Conservation (phyloP, 2,113 vertebrate genomes). For the Rhabdornis inornatus region DNA sequence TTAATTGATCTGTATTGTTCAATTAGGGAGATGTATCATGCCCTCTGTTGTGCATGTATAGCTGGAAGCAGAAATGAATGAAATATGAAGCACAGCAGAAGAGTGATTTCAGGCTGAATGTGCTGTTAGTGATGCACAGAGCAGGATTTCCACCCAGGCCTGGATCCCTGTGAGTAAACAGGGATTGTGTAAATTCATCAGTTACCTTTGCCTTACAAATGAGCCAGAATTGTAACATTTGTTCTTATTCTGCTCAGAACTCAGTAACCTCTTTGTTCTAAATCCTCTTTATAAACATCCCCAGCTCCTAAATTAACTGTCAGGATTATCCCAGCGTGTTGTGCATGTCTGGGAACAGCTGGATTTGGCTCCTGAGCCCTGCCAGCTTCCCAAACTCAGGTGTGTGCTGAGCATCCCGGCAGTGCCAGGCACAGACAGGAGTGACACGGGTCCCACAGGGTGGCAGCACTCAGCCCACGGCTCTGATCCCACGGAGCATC, state of each 20-base stretch:
- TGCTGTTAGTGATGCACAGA: background rate
- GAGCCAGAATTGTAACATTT: background rate
- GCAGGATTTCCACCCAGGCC: background rate
- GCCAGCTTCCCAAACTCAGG: rapidly evolving
- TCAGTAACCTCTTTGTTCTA: background rate
- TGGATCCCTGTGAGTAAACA: background rate
- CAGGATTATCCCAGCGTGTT: background rate
- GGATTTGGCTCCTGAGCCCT: background rate
- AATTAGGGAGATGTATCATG: conserved; percentile 1
- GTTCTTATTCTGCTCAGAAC: conserved; percentile 12
- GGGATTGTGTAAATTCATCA: background rate
- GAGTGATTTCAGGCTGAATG: background rate
- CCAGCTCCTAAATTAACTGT: background rate
- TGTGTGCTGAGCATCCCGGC: rapidly evolving
- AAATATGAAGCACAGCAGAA: background rate
- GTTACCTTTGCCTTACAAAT: background rate
- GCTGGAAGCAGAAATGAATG: conserved; percentile 5
- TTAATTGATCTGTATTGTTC: conserved; percentile 15
- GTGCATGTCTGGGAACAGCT: background rate
- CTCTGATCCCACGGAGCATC: rapidly evolving
- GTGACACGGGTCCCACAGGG: background rate
- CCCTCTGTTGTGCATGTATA: conserved; percentile 15
- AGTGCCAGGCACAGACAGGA: rapidly evolving
- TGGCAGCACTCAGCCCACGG: background rate
- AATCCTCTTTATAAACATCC: background rate